Evolutionary conservation across 2,888 invertebrate species (phyloP), one percentile per base, ranked within the genome.

Genomic region (Macaria liturata): DNA sequence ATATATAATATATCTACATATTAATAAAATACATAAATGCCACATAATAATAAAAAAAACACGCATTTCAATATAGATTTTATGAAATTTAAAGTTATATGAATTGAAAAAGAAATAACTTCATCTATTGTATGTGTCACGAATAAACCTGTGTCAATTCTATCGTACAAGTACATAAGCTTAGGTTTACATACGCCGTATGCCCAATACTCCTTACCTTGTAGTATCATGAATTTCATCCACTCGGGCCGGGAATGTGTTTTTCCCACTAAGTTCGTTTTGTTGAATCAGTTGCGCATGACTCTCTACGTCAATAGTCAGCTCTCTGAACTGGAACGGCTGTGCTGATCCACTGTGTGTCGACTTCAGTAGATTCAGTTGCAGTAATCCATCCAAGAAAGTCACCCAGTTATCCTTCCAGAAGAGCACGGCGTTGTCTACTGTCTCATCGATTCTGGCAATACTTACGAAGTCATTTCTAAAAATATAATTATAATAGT

Each of bases 331-430:
- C 4, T 69, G 70, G 0, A 94, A 94, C 0, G 96, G 95, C 9
- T 95, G 86, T 47, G 94, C 88, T 0, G 96, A 85, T 1, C 93
- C 90, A 50, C 95, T 92, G 1, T 93, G 87, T 9, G 93, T 86
- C 47, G 93, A 86, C 34, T 93, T 92, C n/a, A 96, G 73, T n/a
- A 95, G 91, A 51, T 94, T 92, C 58, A 96, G 93, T 84, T 98
- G 98, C 9, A 98, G 81, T 92, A 98, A 93, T 0, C 95, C 95
- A 80, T 98, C 97, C 70, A 98, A 90, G 68, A 96, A 95, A 3
- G 95, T 93, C 0, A 95, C 94, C 97, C 97, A 98, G 77, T 96
- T 96, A 53, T 93, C 93, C 30, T 92, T 90, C 96, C 96, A 97
- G 42, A 80, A 72, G 4, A 93, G 66, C 48, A 78, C 62, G 31